Conservation (phyloP, 2,113 vertebrate species). For the Rostratula benghalensis region DNA sequence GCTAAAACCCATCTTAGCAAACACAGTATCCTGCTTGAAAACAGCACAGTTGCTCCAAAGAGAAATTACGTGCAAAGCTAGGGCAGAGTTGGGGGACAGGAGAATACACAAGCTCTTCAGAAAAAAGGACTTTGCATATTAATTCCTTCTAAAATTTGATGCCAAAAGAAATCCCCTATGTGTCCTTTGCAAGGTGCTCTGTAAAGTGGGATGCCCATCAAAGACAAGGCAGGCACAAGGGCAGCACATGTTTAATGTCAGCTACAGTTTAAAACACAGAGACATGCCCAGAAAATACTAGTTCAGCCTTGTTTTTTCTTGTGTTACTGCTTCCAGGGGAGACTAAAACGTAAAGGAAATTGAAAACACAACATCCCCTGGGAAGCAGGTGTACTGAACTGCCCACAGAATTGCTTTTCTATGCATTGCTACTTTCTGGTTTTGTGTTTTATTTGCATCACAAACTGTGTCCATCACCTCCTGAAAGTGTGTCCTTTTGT, state of each 20-base stretch:
- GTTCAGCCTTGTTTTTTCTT: not conserved
- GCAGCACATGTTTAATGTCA: not conserved
- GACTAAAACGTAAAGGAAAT: not conserved
- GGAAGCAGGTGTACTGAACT: not conserved
- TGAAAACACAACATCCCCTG: not conserved
- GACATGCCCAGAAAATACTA: not conserved
- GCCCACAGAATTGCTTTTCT: not conserved
- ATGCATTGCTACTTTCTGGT: not conserved
- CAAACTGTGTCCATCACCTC: not conserved
- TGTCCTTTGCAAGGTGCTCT: not conserved
- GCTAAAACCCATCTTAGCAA: fast-evolving
- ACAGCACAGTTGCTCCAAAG: not conserved
- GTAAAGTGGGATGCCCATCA: not conserved
- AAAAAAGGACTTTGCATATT: not conserved
- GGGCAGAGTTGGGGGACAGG: not conserved
- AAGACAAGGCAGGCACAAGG: not conserved
- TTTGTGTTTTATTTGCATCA: not conserved
- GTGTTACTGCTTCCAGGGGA: not conserved
- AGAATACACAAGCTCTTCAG: not conserved
- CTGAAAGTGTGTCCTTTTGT: not conserved
- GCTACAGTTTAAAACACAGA: not conserved
- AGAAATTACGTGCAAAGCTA: not conserved
- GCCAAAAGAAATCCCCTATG: fast-evolving
- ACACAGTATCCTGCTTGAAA: not conserved
- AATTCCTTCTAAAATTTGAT: not conserved